phyloP scores from a whole-genome alignment of 2,797 vertebrate genomes.

The Odontamblyopus lacepedii region DNA sequence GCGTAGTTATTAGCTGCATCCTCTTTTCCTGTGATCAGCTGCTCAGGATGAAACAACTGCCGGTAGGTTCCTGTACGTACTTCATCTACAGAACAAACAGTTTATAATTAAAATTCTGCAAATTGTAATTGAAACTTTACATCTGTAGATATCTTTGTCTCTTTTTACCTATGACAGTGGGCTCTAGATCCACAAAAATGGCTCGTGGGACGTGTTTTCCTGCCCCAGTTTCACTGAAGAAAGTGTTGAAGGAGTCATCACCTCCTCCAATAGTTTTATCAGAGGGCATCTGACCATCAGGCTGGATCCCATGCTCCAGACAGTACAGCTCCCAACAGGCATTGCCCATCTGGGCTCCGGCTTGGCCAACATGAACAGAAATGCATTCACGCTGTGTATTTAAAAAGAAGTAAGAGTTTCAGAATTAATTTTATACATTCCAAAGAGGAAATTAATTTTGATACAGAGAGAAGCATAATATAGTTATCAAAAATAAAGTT shows the following conservation, averaged over 20 bases:
- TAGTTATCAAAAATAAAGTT: too few relatives aligned
- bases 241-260: conserved; percentile 85
- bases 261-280: conserved; percentile 75
- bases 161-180: conserved; percentile 87
- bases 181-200: conserved; percentile 92
- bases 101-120: neutral
- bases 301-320: conserved; percentile 79
- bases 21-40: conserved; percentile 80
- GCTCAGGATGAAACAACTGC: conserved; percentile 78
- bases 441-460: too few relatives aligned
- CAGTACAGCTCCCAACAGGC: conserved; percentile 81
- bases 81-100: conserved; percentile 49
- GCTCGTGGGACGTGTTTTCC: conserved; percentile 89
- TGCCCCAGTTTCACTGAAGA: conserved; percentile 86
- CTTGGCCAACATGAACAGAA: conserved; percentile 79
- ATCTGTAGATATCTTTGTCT: neutral
- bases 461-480: too few relatives aligned
- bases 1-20: conserved; percentile 82
- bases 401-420: neutral
- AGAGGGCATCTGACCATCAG: conserved; percentile 76
- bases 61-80: conserved; percentile 71
- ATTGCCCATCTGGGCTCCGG: conserved; percentile 78
- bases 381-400: conserved; percentile 72
- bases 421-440: too few relatives aligned
- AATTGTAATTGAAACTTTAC: neutral